phyloP scores from a whole-genome alignment of 30 jellyfish, hydroid and myxozoan genomes.

The Morbakka virulenta region DNA sequence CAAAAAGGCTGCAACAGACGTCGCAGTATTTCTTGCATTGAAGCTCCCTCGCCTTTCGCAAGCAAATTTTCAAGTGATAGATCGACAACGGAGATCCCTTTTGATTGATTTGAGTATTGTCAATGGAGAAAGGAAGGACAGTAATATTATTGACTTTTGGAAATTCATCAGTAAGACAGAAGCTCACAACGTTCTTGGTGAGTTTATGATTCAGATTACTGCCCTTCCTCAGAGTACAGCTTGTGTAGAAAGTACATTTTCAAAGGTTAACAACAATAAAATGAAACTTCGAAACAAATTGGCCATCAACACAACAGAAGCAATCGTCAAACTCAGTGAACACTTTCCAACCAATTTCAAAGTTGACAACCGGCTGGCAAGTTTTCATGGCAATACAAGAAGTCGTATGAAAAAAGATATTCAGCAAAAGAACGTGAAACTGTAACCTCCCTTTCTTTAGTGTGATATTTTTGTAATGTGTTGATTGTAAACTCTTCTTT shows the following conservation, averaged over 20 bases:
- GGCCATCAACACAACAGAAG: no score
- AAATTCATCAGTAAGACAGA: not conserved
- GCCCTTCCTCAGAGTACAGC: slow-evolving; percentile 66
- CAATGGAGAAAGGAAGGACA: slow-evolving; percentile 25
- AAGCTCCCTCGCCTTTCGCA: slow-evolving; percentile 17
- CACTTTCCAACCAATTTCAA: slow-evolving; percentile 6
- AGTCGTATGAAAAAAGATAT: slow-evolving; percentile 4
- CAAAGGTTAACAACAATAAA: slow-evolving; percentile 32
- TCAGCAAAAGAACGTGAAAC: not conserved
- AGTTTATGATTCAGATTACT: slow-evolving; percentile 39
- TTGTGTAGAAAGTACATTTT: slow-evolving; percentile 45
- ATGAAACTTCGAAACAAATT: slow-evolving; percentile 23
- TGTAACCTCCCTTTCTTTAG: no score
- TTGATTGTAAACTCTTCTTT: no score
- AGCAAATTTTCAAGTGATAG: slow-evolving; percentile 24
- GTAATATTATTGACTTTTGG: slow-evolving; percentile 23
- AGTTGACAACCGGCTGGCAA: not conserved
- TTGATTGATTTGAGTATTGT: slow-evolving; percentile 3
- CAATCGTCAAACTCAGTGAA: slow-evolving; percentile 58
- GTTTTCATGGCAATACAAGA: not conserved
- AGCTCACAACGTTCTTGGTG: slow-evolving; percentile 17
- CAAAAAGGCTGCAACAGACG: not conserved
- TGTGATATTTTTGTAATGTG: no score
- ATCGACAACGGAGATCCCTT: slow-evolving; percentile 48
- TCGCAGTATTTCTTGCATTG: not conserved